Evolutionary conservation across 1,140 invertebrate species (phyloP).

Genomic region (Aphis gossypii): DNA sequence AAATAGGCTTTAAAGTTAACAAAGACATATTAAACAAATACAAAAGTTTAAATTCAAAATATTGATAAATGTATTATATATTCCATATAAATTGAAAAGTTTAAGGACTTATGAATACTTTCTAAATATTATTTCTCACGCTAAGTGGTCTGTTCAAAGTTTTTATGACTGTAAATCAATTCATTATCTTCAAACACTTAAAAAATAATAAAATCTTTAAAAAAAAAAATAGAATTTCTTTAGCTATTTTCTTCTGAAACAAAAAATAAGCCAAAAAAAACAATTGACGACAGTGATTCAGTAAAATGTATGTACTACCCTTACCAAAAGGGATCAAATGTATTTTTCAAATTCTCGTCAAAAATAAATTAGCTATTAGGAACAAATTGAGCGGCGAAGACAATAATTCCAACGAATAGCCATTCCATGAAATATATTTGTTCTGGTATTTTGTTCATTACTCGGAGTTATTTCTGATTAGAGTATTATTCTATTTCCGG

Average conservation of each 20-base stretch:
- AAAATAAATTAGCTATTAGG: constrained; percentile 33
- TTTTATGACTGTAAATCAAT: not conserved
- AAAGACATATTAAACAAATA: not conserved
- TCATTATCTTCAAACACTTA: not conserved
- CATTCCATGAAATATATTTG: not conserved
- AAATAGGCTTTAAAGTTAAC: not conserved
- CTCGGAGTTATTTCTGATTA: constrained; percentile 44
- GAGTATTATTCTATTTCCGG: constrained; percentile 26
- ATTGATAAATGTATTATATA: not conserved
- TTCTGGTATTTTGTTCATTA: not conserved
- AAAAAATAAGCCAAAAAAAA: not conserved
- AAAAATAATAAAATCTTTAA: not conserved
- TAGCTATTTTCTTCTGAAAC: not conserved
- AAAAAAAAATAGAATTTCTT: not conserved
- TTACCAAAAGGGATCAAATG: not conserved
- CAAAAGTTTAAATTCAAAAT: not conserved
- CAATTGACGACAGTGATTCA: not conserved
- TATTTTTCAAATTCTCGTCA: not conserved
- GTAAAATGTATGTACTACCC: not conserved
- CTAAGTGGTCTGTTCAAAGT: not conserved
- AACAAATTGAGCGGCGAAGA: constrained; percentile 21
- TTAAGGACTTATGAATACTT: not conserved
- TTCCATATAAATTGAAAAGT: not conserved
- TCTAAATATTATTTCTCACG: not conserved
- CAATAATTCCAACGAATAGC: constrained; percentile 10